Base-by-base conservation (phyloP, 1,140 invertebrate species). In the Belonocnema kinseyi region DNA sequence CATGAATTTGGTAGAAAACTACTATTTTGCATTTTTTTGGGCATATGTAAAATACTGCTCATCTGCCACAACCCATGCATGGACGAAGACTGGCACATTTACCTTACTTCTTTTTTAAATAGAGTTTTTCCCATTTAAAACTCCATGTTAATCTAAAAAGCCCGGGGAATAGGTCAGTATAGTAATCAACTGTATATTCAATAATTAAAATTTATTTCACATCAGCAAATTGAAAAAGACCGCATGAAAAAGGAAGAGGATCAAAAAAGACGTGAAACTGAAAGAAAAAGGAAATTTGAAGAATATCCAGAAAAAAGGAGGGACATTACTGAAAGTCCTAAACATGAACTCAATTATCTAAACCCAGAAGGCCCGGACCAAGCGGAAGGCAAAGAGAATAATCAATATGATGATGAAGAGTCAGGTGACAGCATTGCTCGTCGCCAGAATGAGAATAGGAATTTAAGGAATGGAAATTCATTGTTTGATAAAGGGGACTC, bases 151-250 rank as follows among this genome's bases (percentile, higher is more conserved):
- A 33, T 33, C 5, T 33, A 2, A 33, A 33, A 33, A 33, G 26
- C 26, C 26, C 5, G 26, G 26, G 26, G 26, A 0, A 33, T 5
- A 5, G 26, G 26, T 2, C 26, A 33, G 5, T 5, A 33, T 33
- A 33, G 26, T 5, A 3, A 33, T 5, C 2, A 33, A 73, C 61
- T 75, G 53, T 58, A 56, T 76, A 80, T 73, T 66, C n/a, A 50
- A 40, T 77, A 50, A 46, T 21, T 46, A 72, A 79, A 75, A 66
- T 50, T 82, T 86, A 46, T 46, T 46, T 46, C 8, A 10, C 0
- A 46, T 81, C 81, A 94, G 92, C 93, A 94, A 89, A 91, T 94
- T 58, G 95, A 95, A 88, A 93, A 93, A 76, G 93, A 94, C 84
- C 92, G 92, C 53, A 91, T 93, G 78, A 89, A 93, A 80, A 92